phyloP scores from a whole-genome alignment of 2,888 invertebrate species.

The Protula sp. region DNA sequence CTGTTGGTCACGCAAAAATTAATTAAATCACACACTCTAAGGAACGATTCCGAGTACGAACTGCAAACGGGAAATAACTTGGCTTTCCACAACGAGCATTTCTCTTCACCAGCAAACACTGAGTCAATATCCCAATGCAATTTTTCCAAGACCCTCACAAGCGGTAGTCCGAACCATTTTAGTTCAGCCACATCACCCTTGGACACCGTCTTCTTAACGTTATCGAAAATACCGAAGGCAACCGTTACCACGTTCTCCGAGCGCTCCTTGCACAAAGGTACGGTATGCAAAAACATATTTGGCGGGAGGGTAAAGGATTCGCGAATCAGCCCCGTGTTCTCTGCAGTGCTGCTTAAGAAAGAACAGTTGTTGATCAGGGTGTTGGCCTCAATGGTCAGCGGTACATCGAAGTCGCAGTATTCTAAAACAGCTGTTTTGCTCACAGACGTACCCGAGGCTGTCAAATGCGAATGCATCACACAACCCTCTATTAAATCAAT shows the following conservation, averaged over 20 bases:
- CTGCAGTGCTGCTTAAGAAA: constrained; percentile 17
- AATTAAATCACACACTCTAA: too few relatives aligned
- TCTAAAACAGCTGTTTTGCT: constrained; percentile 41
- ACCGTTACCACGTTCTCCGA: constrained; percentile 39
- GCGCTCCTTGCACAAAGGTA: constrained; percentile 30
- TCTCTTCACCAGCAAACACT: not conserved
- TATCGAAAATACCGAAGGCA: constrained; percentile 39
- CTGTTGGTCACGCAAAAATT: too few relatives aligned
- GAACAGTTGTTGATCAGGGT: constrained; percentile 51
- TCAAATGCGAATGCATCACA: constrained; percentile 46
- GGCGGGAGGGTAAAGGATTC: constrained; percentile 27
- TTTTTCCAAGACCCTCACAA: not conserved
- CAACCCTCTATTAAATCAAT: constrained; percentile 18
- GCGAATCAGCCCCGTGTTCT: constrained; percentile 1
- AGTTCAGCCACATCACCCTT: constrained; percentile 21
- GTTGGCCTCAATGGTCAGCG: constrained; percentile 35
- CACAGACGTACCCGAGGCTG: constrained; percentile 26
- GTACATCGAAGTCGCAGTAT: constrained; percentile 47
- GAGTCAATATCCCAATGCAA: not conserved
- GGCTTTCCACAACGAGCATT: constrained; percentile 35
- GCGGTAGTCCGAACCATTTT: constrained; percentile 25
- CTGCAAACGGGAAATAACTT: constrained; percentile 35
- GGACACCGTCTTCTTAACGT: constrained; percentile 34
- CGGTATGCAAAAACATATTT: constrained; percentile 44
- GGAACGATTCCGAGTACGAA: too few relatives aligned